These are phyloP conservation scores for Tenthredo amoena DNA, from an alignment of 2,888 invertebrate genomes.

Conservation along the genomic window DNA sequence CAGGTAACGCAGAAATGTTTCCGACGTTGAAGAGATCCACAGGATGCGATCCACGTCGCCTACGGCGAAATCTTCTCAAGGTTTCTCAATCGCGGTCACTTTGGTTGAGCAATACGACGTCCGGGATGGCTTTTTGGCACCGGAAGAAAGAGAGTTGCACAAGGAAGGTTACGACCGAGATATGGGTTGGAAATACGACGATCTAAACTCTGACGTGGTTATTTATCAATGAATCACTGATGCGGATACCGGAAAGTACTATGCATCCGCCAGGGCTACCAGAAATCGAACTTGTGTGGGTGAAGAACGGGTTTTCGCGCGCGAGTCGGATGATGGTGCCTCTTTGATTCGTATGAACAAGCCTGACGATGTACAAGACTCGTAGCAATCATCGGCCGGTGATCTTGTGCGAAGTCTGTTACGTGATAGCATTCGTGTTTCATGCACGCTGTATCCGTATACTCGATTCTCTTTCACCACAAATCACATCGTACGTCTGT, in stretches of 20 bases:
- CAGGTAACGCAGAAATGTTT: neutral
- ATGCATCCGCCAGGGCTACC: too few relatives aligned
- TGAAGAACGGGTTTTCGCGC: too few relatives aligned
- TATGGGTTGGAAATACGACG: neutral
- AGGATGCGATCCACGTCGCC: neutral
- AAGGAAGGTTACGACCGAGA: neutral
- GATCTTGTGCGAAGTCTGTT: neutral
- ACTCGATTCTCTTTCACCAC: neutral
- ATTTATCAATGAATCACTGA: too few relatives aligned
- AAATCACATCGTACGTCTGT: neutral
- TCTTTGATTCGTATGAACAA: neutral
- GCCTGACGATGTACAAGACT: neutral
- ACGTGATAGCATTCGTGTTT: neutral
- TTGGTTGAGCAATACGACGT: neutral
- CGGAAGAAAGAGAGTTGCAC: neutral
- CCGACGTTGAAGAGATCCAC: neutral
- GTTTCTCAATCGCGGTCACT: neutral
- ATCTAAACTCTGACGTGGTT: neutral
- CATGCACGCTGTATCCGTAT: neutral
- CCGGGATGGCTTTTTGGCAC: neutral
- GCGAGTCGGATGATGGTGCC: neutral
- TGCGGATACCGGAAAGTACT: too few relatives aligned
- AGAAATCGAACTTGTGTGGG: too few relatives aligned
- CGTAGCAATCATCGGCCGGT: neutral
- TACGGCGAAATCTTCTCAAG: neutral